Base-by-base conservation (phyloP, 2,113 vertebrate genomes). In the Phrynocephalus versicolor region DNA sequence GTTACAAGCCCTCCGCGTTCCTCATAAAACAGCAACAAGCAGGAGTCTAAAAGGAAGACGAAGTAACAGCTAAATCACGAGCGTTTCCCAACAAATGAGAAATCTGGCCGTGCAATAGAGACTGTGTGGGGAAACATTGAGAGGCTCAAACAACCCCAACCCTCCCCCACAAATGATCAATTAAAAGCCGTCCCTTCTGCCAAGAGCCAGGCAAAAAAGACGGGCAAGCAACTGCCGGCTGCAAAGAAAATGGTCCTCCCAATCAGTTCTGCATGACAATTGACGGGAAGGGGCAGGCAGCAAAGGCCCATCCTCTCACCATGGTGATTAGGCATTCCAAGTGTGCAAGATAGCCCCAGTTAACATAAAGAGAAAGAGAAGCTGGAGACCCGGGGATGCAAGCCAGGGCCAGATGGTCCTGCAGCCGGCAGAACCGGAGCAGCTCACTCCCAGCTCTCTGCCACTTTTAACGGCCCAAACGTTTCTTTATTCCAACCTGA, bases 401-500 rank as follows among this genome's bases (percentile, higher is more conserved):
- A 96, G 94, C 93, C 93, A 91, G 94, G 70, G 94, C 96, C 96
- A 97, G 96, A 97, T 97, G 96, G 96, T 94, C 95, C 93, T 71
- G 84, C 94, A 96, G 96, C 96, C 96, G 95, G 95, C 95, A 93
- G 78, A 64, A 73, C 84, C 35, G 94, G 91, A 93, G 94, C 96
- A 91, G 94, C 94, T 96, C 95, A 95, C 92, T 92, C 91, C 93
- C 95, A 95, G 91, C 93, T 95, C 88, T 91, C 95, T 93, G 91
- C 92, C 94, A 96, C 96, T 96, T 27, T 96, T 95, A 96, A 94
- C 95, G 95, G 96, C 95, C 95, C 95, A 96, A 96, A 96, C 95
- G 95, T 96, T 96, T 96, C 95, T 96, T 96, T 96, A 96, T 96
- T 95, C 95, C 93, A 57, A 95, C 94, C 96, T 95, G 95, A 97